Conservation (phyloP, 92 coral and sea anemone species). For the Heliopora coerulea region DNA sequence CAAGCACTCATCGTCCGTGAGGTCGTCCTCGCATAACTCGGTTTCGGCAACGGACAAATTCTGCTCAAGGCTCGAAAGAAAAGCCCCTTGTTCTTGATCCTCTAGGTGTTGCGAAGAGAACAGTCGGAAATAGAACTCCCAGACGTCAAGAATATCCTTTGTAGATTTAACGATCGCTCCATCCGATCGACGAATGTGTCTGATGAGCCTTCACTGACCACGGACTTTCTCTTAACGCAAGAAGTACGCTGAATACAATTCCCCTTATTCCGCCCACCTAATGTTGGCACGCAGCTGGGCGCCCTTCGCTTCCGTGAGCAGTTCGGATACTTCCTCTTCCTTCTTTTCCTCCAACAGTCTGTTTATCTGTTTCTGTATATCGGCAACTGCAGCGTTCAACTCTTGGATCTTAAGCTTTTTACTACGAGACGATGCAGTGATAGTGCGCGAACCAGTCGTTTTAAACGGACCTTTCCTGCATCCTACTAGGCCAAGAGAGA, state of each 20-base stretch:
- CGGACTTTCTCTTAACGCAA: not conserved
- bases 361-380: not conserved
- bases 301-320: conserved; percentile 12
- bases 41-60: not conserved
- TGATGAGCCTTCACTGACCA: not conserved
- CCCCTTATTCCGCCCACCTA: conserved; percentile 28
- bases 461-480: conserved; percentile 45
- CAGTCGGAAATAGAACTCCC: not conserved
- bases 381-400: not conserved
- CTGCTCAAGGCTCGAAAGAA: not conserved
- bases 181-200: not conserved
- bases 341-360: not conserved
- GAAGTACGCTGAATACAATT: conserved; percentile 16
- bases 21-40: conserved; percentile 45
- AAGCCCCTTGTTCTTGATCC: not conserved
- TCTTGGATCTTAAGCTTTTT: not conserved
- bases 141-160: not conserved
- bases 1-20: conserved; percentile 40
- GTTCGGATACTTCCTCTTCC: not conserved
- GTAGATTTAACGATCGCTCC: not conserved
- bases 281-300: conserved; percentile 23
- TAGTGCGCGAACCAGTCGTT: conserved; percentile 4
- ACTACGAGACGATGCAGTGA: not conserved
- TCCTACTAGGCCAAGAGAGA: conserved; percentile 54
- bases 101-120: not conserved